Evolutionary conservation across 2,888 invertebrate genomes (phyloP).

Genomic region (Heliconius ismenius): DNA sequence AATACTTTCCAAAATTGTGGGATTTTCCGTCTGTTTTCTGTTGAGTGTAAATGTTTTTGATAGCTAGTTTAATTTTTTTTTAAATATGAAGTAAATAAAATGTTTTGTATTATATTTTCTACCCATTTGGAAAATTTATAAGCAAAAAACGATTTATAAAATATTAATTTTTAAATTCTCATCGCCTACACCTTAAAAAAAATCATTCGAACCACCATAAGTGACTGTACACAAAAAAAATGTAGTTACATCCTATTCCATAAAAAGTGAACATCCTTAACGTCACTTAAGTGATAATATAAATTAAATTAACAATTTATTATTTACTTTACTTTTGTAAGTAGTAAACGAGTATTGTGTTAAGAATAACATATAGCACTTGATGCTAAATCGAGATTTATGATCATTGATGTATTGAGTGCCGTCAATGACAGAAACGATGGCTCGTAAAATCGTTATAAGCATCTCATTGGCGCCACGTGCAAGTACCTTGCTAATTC

Average conservation of each 20-base stretch:
- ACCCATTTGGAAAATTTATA: not conserved
- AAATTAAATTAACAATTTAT: slow-evolving; percentile 6
- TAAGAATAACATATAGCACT: slow-evolving; percentile 23
- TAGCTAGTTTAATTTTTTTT: too few species aligned
- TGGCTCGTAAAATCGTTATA: slow-evolving; percentile 38
- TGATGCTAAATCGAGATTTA: slow-evolving; percentile 42
- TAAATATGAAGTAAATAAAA: too few species aligned
- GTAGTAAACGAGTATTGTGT: slow-evolving; percentile 10
- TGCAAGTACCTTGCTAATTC: slow-evolving; percentile 70
- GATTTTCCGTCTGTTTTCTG: too few species aligned
- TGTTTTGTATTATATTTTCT: too few species aligned
- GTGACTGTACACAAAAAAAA: not conserved
- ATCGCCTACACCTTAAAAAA: not conserved
- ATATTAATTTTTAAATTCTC: too few species aligned
- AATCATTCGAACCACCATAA: not conserved
- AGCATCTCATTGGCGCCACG: slow-evolving; percentile 30
- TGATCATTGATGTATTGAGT: slow-evolving; percentile 28
- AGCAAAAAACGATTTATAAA: not conserved
- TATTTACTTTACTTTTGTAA: slow-evolving; percentile 1
- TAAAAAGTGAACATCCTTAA: not conserved
- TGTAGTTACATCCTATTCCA: not conserved
- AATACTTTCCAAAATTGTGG: too few species aligned
- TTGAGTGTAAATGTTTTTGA: too few species aligned
- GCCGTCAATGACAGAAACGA: slow-evolving; percentile 31
- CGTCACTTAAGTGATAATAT: slow-evolving; percentile 1